Conservation (phyloP, 2,888 invertebrate genomes). For the Catocala fraxini region DNA sequence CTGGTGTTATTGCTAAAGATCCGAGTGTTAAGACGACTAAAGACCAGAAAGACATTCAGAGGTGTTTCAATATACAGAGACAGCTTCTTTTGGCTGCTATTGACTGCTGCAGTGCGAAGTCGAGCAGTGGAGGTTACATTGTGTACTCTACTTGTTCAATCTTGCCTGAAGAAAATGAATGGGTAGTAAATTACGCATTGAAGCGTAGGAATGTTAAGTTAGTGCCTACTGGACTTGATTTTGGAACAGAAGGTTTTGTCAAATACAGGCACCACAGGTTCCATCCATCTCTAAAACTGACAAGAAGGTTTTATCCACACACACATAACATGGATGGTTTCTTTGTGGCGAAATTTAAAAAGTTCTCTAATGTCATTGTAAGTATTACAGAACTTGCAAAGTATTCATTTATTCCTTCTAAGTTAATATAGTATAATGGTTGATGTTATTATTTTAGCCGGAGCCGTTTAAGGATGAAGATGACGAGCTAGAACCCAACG, state of each 20-base stretch:
- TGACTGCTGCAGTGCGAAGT: conserved; percentile 97
- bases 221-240: conserved; percentile 97
- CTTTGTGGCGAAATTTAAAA: conserved; percentile 99
- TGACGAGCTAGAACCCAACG: conserved; percentile 62
- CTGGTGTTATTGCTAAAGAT: conserved; percentile 99
- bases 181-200: conserved; percentile 98
- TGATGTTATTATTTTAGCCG: conserved; percentile 66
- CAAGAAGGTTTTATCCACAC: conserved; percentile 98
- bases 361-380: conserved; percentile 94
- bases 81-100: conserved; percentile 98
- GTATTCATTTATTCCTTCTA: not conserved
- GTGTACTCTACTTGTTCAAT: conserved; percentile 99
- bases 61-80: conserved; percentile 97
- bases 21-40: conserved; percentile 98
- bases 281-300: conserved; percentile 96
- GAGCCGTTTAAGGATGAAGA: conserved; percentile 80
- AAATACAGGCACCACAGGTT: conserved; percentile 95
- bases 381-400: conserved; percentile 54
- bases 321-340: conserved; percentile 99
- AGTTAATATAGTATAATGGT: not conserved
- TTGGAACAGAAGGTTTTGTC: conserved; percentile 98
- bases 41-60: conserved; percentile 95
- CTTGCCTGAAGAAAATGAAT: conserved; percentile 99
- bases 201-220: conserved; percentile 97
- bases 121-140: conserved; percentile 96